These are phyloP conservation scores for Chloroclysta siterata DNA, from an alignment of 2,888 invertebrate genomes.

Conservation along the genomic window DNA sequence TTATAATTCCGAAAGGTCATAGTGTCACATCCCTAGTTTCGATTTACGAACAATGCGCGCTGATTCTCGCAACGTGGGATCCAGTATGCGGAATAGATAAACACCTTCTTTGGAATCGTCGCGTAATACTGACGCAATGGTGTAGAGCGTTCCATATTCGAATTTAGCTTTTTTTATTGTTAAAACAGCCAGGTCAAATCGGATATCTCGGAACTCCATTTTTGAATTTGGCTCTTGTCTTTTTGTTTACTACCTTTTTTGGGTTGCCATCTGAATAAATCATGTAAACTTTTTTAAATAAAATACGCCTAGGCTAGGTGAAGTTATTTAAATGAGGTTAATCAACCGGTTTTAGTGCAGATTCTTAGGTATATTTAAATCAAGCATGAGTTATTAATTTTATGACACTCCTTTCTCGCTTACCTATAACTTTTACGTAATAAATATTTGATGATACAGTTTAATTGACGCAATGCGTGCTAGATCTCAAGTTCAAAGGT, in stretches of 20 bases:
- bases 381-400: background rate
- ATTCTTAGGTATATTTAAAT: background rate
- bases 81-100: constrained; percentile 41
- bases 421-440: constrained; percentile 6
- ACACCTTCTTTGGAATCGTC: constrained; percentile 35
- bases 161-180: constrained; percentile 24
- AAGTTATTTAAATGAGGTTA: no score
- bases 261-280: constrained; percentile 4
- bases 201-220: constrained; percentile 4
- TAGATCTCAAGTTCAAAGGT: constrained; percentile 33
- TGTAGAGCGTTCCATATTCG: constrained; percentile 35
- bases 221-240: constrained; percentile 2
- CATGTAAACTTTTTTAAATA: background rate
- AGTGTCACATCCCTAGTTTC: constrained; percentile 50
- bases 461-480: constrained; percentile 16
- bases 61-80: constrained; percentile 38
- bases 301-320: no score
- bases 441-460: constrained; percentile 12
- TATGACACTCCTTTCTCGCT: background rate
- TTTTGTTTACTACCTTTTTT: background rate
- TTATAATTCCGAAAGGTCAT: constrained; percentile 18
- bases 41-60: constrained; percentile 43
- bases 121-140: constrained; percentile 43
- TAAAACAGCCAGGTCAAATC: constrained; percentile 9
- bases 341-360: no score